Conservation (phyloP, 2,888 invertebrate genomes). For the Sarcophaga caerulescens region DNA sequence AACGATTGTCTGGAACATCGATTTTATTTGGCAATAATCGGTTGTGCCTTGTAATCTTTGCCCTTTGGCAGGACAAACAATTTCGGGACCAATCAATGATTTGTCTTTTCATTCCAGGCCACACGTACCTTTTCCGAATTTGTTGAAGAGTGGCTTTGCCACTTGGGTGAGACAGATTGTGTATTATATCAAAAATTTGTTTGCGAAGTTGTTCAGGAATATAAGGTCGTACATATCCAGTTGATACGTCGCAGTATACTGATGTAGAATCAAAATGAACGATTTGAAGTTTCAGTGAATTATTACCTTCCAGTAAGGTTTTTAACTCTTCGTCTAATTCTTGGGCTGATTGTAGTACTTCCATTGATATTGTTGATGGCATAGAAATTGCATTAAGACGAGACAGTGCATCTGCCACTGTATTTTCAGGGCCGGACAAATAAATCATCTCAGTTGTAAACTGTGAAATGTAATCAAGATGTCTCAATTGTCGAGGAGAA, state of each 20-base stretch:
- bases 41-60: conserved; percentile 26
- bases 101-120: conserved; percentile 59
- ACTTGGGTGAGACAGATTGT: conserved; percentile 16
- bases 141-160: conserved; percentile 40
- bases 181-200: conserved; percentile 31
- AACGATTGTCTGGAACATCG: conserved; percentile 45
- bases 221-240: conserved; percentile 43
- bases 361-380: conserved; percentile 5
- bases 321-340: conserved; percentile 9
- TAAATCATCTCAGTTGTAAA: conserved; percentile 33
- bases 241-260: conserved; percentile 11
- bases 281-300: not conserved
- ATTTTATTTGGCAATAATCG: conserved; percentile 17
- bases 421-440: conserved; percentile 37
- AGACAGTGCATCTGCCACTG: conserved; percentile 42
- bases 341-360: not conserved
- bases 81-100: conserved; percentile 28
- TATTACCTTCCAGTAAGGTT: not conserved
- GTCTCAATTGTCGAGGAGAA: conserved; percentile 8
- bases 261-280: conserved; percentile 10
- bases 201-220: conserved; percentile 34
- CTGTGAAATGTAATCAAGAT: conserved; percentile 44
- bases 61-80: conserved; percentile 43
- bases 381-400: conserved; percentile 44
- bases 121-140: conserved; percentile 42